Evolutionary conservation across 2,113 vertebrate species (phyloP), one percentile per base, ranked within the genome.

Genomic region (Sebastes fasciatus): DNA sequence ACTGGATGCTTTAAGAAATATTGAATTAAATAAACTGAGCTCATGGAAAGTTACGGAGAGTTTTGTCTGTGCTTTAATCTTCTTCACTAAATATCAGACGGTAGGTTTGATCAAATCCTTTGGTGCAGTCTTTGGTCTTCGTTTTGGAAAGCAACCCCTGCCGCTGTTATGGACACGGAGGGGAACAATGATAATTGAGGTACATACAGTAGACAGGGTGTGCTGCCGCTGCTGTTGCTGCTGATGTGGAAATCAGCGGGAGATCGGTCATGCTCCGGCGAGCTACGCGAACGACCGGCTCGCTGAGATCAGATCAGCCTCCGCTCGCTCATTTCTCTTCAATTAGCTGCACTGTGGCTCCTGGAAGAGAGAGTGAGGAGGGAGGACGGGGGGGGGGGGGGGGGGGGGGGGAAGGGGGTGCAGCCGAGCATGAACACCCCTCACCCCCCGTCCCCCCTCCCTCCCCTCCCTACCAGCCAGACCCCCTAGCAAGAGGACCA

Each of bases 321-420:
- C 72, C 4, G 58, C 79, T 92, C 82, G 86, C 86, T 92, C 93
- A 90, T 93, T 95, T 96, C 92, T 94, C 94, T 96, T 94, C 94
- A 94, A 95, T 94, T 95, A 95, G 92, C 91, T 85, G 93, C 92
- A 89, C 88, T 76, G 90, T 86, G 90, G 92, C 90, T 93, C 84
- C 89, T 86, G 79, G 77, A 86, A 74, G 77, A 84, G 77, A 48
- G 74, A 48, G 60, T 10, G 60, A 4, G 17, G 80, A 34, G 34
- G 34, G 34, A 34, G 26, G 26, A 34, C 0, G 16, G 43, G 51
- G 45, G 45, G 64, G 66, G 45, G 45, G 64, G 66, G 45, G 45
- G 64, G 16, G 43, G 51, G 16, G 43, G 51, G 45, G 45, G 64
- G 66, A 5, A 16, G 62, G 74, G 74, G 77, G 81, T 83, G 86